phyloP scores from a whole-genome alignment of 2,113 vertebrate species.

The Amphilophus citrinellus region DNA sequence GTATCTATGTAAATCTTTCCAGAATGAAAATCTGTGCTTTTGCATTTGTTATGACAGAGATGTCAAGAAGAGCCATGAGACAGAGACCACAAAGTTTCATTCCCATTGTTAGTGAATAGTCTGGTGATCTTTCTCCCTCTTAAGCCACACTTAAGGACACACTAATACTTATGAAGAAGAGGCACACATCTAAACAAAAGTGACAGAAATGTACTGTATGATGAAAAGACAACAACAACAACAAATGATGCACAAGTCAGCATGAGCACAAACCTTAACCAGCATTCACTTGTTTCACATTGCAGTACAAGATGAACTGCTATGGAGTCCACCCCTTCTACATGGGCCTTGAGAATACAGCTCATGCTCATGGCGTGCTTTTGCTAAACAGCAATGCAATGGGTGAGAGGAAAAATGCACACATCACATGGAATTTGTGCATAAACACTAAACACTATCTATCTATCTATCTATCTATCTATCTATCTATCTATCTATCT shows the following conservation, averaged over 20 bases:
- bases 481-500: no score
- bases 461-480: no score
- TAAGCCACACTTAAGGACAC: slow-evolving; percentile 21
- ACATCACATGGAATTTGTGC: not conserved
- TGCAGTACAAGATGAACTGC: slow-evolving; percentile 87
- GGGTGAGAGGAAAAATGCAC: slow-evolving; percentile 81
- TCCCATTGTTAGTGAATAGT: slow-evolving; percentile 26
- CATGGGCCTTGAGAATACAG: slow-evolving; percentile 89
- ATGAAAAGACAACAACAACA: slow-evolving; percentile 12
- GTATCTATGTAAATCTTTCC: no score
- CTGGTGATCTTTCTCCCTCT: slow-evolving; percentile 44
- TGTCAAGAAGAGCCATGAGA: no score
- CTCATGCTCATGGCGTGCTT: slow-evolving; percentile 89
- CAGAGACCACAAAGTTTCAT: not conserved
- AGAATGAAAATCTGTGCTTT: no score
- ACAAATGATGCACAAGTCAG: not conserved
- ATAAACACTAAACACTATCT: not conserved
- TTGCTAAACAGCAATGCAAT: slow-evolving; percentile 96
- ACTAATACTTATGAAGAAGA: slow-evolving; percentile 2
- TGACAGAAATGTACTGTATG: slow-evolving; percentile 3
- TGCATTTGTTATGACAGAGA: no score
- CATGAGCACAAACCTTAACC: not conserved
- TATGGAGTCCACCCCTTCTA: slow-evolving; percentile 94
- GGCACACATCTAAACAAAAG: not conserved
- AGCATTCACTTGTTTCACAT: not conserved